These are phyloP conservation scores for Acronicta aceris DNA, from an alignment of 2,888 invertebrate genomes.

Conservation along the genomic window DNA sequence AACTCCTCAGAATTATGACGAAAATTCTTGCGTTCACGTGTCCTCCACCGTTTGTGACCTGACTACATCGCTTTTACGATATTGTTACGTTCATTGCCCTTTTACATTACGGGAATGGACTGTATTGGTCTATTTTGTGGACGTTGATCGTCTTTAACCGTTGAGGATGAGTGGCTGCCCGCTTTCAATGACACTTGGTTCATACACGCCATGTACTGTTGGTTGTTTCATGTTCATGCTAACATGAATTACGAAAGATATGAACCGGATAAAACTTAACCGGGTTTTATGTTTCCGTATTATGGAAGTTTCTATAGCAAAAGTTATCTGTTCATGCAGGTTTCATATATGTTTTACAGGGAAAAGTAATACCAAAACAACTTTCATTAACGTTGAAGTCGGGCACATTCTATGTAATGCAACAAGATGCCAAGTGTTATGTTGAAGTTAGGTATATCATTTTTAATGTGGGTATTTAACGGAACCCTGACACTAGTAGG, in stretches of 20 bases:
- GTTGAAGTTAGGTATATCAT: too few species aligned
- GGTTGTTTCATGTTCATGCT: slow-evolving; percentile 15
- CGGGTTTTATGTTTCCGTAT: slow-evolving; percentile 10
- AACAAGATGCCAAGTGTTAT: too few species aligned
- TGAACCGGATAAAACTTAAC: slow-evolving; percentile 19
- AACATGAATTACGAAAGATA: slow-evolving; percentile 22
- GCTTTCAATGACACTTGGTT: slow-evolving; percentile 35
- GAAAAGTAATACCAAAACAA: slow-evolving; percentile 6
- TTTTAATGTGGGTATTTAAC: too few species aligned
- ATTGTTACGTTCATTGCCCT: slow-evolving; percentile 69
- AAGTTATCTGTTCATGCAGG: slow-evolving; percentile 16
- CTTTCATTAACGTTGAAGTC: slow-evolving; percentile 8
- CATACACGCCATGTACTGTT: slow-evolving; percentile 19
- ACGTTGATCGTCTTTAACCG: slow-evolving; percentile 39
- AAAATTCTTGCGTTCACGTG: slow-evolving; percentile 70
- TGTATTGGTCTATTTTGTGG: slow-evolving; percentile 57
- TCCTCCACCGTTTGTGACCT: slow-evolving; percentile 62
- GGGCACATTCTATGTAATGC: not conserved
- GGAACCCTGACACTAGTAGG: too few species aligned
- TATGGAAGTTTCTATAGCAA: slow-evolving; percentile 10
- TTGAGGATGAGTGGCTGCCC: slow-evolving; percentile 47
- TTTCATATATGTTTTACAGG: slow-evolving; percentile 14
- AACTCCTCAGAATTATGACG: slow-evolving; percentile 75
- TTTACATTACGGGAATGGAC: slow-evolving; percentile 63
- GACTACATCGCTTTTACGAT: slow-evolving; percentile 64